Evolutionary conservation across 2,113 vertebrate species (phyloP).

Genomic region (Trogon surrucura): DNA sequence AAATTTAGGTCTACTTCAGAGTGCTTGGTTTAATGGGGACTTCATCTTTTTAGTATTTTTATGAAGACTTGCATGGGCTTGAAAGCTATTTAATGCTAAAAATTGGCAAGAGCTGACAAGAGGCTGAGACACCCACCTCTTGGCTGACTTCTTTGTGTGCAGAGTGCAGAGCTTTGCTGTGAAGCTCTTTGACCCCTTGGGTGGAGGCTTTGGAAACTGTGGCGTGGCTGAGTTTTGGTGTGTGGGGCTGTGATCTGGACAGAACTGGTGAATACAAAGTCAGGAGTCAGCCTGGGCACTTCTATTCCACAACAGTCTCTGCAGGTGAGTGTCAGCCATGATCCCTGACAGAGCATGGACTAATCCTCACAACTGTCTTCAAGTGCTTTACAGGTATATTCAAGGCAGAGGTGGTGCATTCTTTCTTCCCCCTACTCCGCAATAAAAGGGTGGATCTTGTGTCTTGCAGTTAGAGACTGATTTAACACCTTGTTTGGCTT

Average conservation of each 20-base stretch:
- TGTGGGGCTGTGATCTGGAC: neutral
- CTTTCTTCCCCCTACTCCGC: neutral
- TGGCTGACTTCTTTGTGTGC: fast-evolving
- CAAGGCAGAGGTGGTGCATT: neutral
- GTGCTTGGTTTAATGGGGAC: neutral
- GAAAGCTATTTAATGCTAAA: neutral
- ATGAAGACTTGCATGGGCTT: neutral
- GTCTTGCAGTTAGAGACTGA: neutral
- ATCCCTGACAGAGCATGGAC: neutral
- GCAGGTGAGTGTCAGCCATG: neutral
- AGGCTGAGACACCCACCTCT: neutral
- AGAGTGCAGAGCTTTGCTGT: neutral
- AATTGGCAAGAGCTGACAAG: neutral
- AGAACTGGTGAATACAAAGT: neutral
- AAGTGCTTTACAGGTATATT: neutral
- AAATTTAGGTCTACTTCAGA: neutral
- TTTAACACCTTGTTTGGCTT: neutral
- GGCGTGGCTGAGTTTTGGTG: neutral
- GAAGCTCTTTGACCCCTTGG: fast-evolving
- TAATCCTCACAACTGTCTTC: neutral
- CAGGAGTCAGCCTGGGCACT: fast-evolving
- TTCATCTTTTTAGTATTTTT: neutral
- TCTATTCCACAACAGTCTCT: neutral
- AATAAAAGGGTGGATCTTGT: neutral
- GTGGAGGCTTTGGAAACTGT: neutral